Conservation (phyloP, 2,113 vertebrate species). For the Dasyornis broadbenti region DNA sequence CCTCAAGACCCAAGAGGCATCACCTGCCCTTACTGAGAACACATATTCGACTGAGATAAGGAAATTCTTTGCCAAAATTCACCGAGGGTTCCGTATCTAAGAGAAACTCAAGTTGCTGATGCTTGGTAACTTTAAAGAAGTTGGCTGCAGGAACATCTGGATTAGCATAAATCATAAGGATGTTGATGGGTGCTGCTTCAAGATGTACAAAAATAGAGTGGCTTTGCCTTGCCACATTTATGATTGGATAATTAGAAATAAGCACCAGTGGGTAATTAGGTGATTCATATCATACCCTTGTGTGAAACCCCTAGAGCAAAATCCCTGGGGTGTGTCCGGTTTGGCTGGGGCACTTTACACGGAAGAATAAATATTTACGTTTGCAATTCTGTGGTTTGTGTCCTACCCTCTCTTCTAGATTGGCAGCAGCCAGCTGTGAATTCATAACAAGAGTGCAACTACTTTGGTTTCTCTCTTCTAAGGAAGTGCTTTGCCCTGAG, state of each 20-base stretch:
- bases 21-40: background rate
- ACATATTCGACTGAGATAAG: fast-evolving
- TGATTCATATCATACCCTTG: background rate
- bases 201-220: background rate
- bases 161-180: background rate
- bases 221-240: background rate
- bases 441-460: fast-evolving
- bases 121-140: background rate
- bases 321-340: background rate
- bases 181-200: background rate
- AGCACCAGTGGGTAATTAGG: background rate
- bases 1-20: background rate
- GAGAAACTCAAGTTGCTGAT: background rate
- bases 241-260: background rate
- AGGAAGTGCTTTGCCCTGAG: background rate
- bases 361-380: background rate
- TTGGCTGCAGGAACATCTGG: background rate
- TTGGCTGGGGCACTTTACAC: background rate
- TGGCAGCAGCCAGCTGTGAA: background rate
- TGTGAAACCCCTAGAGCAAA: background rate
- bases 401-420: background rate
- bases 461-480: background rate
- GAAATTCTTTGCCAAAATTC: background rate
- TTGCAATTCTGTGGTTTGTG: background rate
- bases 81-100: background rate